Base-by-base conservation (phyloP, 2,888 invertebrate species). In the Rhodophaea formosa region DNA sequence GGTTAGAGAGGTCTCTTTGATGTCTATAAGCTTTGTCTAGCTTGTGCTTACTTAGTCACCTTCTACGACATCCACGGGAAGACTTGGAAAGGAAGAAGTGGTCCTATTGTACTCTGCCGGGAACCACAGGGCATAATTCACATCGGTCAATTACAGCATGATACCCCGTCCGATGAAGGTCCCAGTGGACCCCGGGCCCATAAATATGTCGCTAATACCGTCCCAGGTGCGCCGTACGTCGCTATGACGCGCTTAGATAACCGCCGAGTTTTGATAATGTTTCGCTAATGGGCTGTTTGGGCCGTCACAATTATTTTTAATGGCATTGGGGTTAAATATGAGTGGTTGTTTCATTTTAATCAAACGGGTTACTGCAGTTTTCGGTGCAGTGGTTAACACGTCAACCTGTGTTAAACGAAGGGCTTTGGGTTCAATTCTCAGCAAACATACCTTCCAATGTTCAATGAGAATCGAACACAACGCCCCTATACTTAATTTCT, bases 141-240 rank as follows among this genome's bases (percentile, higher is more conserved):
- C 30, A 54, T 54, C 43, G 54, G 54, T 35, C 54, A 45, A 55
- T 54, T 54, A 54, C 54, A 30, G 43, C 54, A 53, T 53, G 29
- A 43, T 53, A 53, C 43, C 46, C 49, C 49, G 15, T 49, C 23
- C 49, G 56, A 43, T 56, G 56, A 49, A 56, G 49, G 56, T 56
- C 44, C 15, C 47, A 23, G 39, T 12, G 56, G 43, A 29, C 49
- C 17, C 42, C 47, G 44, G 53, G 53, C 30, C 53, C 53, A 54
- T 54, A 54, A 54, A 54, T 44, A 54, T 54, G 53, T 44, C 53
- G 44, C 44, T 51, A 51, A 61, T 62, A 53, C 51, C 45, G 58
- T 62, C 62, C 62, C 62, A 58, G 58, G 61, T 51, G 62, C 42
- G 53, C 56, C 42, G 61, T 59, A 57, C 53, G 62, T 62, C 62